Conservation (phyloP, 2,113 vertebrate genomes). For the Pandion haliaetus region DNA sequence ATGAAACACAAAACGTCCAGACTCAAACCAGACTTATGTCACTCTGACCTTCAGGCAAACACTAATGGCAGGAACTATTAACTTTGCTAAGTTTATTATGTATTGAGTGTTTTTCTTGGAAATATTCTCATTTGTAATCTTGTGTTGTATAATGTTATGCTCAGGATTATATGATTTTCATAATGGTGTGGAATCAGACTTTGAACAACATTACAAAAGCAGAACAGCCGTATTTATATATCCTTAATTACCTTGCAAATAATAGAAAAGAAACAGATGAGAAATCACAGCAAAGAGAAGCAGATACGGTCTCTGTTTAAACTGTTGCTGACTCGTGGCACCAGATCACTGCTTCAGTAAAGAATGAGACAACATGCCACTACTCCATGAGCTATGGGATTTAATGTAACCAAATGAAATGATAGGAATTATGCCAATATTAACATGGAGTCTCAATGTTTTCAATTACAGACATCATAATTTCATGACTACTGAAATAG, state of each 20-base stretch:
- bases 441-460: not conserved
- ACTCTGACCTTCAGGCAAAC: not conserved
- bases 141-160: not conserved
- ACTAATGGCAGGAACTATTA: not conserved
- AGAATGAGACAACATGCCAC: not conserved
- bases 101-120: not conserved
- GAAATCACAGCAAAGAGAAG: not conserved
- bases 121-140: not conserved
- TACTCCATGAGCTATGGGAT: not conserved
- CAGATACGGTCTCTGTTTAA: not conserved
- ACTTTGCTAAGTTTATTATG: not conserved
- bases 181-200: not conserved
- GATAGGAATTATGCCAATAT: not conserved
- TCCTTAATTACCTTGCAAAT: not conserved
- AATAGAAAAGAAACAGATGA: conserved; percentile 39
- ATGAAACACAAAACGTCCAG: not conserved
- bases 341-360: not conserved
- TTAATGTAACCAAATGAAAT: not conserved
- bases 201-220: not conserved
- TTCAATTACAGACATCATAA: not conserved
- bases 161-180: not conserved
- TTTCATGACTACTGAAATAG: not conserved
- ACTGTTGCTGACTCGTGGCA: not conserved
- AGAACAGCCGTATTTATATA: not conserved
- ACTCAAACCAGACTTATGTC: not conserved